phyloP scores from a whole-genome alignment of 1,140 invertebrate species.

The Calephelis virginiensis region DNA sequence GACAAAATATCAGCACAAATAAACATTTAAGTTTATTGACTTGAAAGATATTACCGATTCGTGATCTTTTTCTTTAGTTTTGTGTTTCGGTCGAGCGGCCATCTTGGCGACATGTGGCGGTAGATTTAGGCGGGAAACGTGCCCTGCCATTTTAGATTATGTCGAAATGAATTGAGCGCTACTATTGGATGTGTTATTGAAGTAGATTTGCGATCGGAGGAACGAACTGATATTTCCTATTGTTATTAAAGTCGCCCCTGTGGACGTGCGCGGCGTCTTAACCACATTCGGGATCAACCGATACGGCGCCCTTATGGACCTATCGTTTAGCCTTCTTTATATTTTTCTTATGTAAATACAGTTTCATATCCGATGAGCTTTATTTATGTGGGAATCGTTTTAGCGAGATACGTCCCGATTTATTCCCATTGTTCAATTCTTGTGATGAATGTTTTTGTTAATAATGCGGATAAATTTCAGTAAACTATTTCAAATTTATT shows the following conservation, averaged over 20 bases:
- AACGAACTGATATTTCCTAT: slow-evolving; percentile 79
- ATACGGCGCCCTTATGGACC: slow-evolving; percentile 65
- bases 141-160: slow-evolving; percentile 75
- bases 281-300: slow-evolving; percentile 39
- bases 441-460: slow-evolving; percentile 48
- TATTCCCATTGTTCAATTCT: slow-evolving; percentile 60
- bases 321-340: slow-evolving; percentile 77
- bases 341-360: slow-evolving; percentile 78
- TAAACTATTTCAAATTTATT: too few relatives aligned
- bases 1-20: slow-evolving; percentile 77
- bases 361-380: slow-evolving; percentile 78
- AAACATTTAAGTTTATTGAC: slow-evolving; percentile 78
- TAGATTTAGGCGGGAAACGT: slow-evolving; percentile 77
- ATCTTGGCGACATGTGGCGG: slow-evolving; percentile 78
- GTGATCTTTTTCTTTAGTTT: slow-evolving; percentile 77
- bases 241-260: slow-evolving; percentile 72
- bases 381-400: slow-evolving; percentile 79
- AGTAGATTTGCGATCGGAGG: slow-evolving; percentile 78
- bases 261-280: slow-evolving; percentile 64
- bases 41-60: slow-evolving; percentile 78
- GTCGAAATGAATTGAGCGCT: slow-evolving; percentile 77
- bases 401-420: slow-evolving; percentile 72
- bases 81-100: slow-evolving; percentile 69
- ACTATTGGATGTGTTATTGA: slow-evolving; percentile 79
- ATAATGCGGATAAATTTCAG: not conserved